Percentiles rank a stretch among this genome's conserved stretches.
These are phyloP conservation scores for Polypedilum vanderplanki DNA, from an alignment of 1,140 invertebrate species.

Conservation along the genomic window DNA sequence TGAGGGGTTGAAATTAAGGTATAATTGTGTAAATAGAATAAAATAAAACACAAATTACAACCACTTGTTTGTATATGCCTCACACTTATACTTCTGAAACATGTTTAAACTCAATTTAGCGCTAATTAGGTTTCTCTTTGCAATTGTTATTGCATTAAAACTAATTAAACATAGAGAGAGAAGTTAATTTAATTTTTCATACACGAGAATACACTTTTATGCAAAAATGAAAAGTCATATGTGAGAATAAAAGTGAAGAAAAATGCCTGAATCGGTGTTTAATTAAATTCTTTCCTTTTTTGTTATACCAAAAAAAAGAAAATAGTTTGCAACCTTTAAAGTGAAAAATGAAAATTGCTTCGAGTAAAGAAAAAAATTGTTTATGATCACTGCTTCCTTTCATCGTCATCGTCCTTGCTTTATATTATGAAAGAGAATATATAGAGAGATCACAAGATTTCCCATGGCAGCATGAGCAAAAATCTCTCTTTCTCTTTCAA, in stretches of 20 bases:
- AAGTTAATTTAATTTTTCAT: not conserved
- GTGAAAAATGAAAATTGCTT: not conserved
- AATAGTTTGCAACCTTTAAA: too few relatives aligned
- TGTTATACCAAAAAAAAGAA: too few relatives aligned
- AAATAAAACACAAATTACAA: constrained; percentile 26
- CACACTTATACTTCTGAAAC: not conserved
- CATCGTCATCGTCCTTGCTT: too few relatives aligned
- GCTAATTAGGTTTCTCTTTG: constrained; percentile 23
- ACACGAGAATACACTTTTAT: too few relatives aligned
- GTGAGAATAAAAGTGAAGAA: not conserved
- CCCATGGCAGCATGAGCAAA: too few relatives aligned
- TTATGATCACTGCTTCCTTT: not conserved
- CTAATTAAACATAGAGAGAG: constrained; percentile 8
- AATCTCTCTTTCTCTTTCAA: too few relatives aligned
- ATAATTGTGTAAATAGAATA: constrained; percentile 25
- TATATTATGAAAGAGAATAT: too few relatives aligned
- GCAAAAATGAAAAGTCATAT: too few relatives aligned
- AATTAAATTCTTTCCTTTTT: not conserved
- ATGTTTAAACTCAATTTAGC: constrained; percentile 15
- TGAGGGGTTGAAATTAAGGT: not conserved
- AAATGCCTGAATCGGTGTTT: not conserved
- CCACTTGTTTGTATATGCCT: constrained; percentile 22
- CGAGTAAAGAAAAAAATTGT: not conserved
- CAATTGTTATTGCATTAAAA: constrained; percentile 29
- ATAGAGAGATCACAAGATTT: too few relatives aligned